Evolutionary conservation across 2,113 vertebrate genomes (phyloP), one percentile per base, ranked within the genome.

Genomic region (Mola mola): DNA sequence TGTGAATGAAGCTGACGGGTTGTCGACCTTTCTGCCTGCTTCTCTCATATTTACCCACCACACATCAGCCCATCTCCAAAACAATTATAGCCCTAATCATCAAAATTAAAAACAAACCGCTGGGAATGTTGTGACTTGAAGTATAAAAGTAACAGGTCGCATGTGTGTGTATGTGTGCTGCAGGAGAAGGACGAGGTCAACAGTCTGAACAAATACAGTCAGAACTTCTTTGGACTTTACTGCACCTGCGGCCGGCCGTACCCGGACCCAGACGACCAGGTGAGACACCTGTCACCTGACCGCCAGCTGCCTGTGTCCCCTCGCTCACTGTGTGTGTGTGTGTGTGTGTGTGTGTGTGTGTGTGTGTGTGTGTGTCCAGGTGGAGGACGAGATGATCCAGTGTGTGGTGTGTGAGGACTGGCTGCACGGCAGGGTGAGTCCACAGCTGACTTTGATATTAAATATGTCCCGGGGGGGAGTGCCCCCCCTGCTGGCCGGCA

Each of bases 331-430:
- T 22, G 15, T 3, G 5, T 17, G 1, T 44, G 26, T 3, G 5
- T 17, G 1, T 44, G 26, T 20, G 3, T 24, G 1, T 63, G n/a
- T 72, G 2, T 28, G 22, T 17, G 28, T 16, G 37, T 40, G 37
- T 52, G 44, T 9, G 4, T 53, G 33, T 0, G 29, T 19, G 15
- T 36, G 16, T 94, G 89, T 87, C 69, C 94, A 70, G 89, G 87
- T 79, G 64, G 86, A 89, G 43, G 97, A 99, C 77, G 96, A 98
- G 91, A 99, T 99, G 97, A 98, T 99, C 77, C 97, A 99, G 3
- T 99, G 97, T 85, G 88, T 98, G 43, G 91, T 96, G 44, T 99
- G 97, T 90, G 97, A 99, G 89, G 97, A 99, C 81, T 99, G 97
- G 97, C 94, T 98, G 72, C 97, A 99, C 22, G 96, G 95, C 79